Conservation (phyloP, 2,888 invertebrate species). For the Coleophora flavipennella region DNA sequence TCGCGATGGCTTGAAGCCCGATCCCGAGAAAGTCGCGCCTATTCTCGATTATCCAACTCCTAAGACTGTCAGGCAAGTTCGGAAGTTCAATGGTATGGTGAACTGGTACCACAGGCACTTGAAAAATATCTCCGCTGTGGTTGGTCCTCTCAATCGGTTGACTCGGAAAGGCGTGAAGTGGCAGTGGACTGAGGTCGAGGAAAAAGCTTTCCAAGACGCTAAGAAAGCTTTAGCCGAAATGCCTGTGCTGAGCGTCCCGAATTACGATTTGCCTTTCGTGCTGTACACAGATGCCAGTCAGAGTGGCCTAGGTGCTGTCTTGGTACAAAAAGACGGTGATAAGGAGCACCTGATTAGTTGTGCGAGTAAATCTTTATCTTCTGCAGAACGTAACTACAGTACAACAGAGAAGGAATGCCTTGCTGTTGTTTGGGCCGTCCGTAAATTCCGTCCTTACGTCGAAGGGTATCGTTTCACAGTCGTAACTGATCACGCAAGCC, state of each 20-base stretch:
- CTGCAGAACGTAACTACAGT: not conserved
- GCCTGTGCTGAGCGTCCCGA: not conserved
- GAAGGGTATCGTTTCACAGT: not conserved
- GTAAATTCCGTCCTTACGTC: not conserved
- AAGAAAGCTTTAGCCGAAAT: not conserved
- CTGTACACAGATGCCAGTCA: not conserved
- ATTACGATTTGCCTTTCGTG: not conserved
- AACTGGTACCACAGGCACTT: not conserved
- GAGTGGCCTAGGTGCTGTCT: not conserved
- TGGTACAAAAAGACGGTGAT: not conserved
- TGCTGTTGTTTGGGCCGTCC: not conserved
- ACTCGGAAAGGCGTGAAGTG: not conserved
- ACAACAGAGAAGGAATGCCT: not conserved
- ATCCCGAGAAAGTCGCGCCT: not conserved
- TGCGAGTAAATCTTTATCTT: not conserved
- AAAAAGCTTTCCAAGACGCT: not conserved
- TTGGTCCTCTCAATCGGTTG: not conserved
- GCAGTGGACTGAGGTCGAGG: not conserved
- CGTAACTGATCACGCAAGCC: not conserved
- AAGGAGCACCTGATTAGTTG: not conserved
- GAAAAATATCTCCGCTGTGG: not conserved
- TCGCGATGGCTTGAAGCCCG: not conserved
- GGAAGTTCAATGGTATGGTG: not conserved
- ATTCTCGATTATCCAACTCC: not conserved
- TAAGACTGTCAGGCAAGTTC: too few species aligned